Conservation (phyloP, 2,797 vertebrate genomes). For the Synaphobranchus kaupii region DNA sequence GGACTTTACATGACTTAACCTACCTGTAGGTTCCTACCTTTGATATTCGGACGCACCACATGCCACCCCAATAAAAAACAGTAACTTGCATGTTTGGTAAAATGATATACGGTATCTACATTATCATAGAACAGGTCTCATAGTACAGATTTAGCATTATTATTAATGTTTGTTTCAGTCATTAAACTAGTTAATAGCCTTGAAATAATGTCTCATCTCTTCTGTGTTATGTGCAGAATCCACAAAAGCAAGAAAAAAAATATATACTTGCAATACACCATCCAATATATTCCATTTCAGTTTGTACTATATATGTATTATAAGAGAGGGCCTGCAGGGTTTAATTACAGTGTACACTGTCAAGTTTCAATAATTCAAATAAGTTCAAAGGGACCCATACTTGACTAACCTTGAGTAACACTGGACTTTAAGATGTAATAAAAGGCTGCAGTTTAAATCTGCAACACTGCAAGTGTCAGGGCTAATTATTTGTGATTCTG, state of each 20-base stretch:
- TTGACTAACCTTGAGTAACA: conserved; percentile 12
- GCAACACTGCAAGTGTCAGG: conserved; percentile 69
- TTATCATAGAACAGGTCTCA: neutral
- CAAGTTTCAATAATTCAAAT: neutral
- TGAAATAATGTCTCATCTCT: neutral
- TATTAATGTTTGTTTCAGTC: neutral
- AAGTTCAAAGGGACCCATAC: neutral
- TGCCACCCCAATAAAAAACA: neutral
- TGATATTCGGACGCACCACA: neutral
- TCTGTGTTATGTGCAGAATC: neutral
- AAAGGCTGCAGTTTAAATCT: conserved; percentile 61
- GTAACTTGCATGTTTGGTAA: neutral
- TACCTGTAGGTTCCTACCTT: neutral
- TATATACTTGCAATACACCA: neutral
- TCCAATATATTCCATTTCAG: neutral
- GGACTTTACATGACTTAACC: neutral
- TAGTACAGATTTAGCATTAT: neutral
- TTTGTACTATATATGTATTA: neutral
- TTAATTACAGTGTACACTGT: neutral
- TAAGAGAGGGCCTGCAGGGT: neutral
- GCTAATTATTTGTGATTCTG: conserved; percentile 79
- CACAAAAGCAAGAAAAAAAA: neutral
- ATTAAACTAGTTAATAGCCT: neutral
- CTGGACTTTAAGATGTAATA: conserved; percentile 58
- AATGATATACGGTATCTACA: neutral